A percentile compares a stretch with the other conserved stretches of the same genome.
phyloP scores from a whole-genome alignment of 2,797 vertebrate species.

The Cephalopachus bancanus region DNA sequence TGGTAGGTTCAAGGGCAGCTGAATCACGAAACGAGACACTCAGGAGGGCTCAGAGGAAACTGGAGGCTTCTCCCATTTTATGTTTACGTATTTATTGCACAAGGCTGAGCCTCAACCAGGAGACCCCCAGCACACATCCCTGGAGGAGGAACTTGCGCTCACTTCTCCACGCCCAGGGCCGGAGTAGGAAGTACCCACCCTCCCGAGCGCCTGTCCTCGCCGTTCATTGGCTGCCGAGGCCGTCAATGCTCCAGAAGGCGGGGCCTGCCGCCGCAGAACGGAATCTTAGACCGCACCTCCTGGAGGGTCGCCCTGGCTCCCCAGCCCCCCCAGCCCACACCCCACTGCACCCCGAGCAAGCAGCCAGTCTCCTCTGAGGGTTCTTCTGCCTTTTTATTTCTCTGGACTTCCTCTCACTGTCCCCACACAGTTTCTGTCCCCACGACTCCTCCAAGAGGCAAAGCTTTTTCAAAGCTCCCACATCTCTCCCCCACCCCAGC shows the following conservation, averaged over 20 bases:
- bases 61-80: not conserved
- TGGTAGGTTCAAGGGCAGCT: not conserved
- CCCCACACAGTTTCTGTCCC: not conserved
- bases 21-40: not conserved
- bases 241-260: constrained; percentile 8
- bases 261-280: not conserved
- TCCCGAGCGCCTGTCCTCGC: not conserved
- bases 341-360: rapidly evolving
- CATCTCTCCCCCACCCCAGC: not conserved
- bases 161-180: rapidly evolving
- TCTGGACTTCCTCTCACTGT: not conserved
- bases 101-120: rapidly evolving
- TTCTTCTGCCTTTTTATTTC: not conserved
- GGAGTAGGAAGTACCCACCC: constrained; percentile 76
- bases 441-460: not conserved
- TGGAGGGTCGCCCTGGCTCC: rapidly evolving
- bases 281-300: not conserved
- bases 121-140: not conserved
- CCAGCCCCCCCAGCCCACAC: too few relatives aligned
- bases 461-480: not conserved
- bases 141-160: not conserved
- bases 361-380: too few relatives aligned
- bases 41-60: not conserved
- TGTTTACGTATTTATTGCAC: not conserved
- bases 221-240: constrained; percentile 51